These are phyloP conservation scores for Oreochromis grahami DNA, from an alignment of 2,797 vertebrate species.

Conservation along the genomic window DNA sequence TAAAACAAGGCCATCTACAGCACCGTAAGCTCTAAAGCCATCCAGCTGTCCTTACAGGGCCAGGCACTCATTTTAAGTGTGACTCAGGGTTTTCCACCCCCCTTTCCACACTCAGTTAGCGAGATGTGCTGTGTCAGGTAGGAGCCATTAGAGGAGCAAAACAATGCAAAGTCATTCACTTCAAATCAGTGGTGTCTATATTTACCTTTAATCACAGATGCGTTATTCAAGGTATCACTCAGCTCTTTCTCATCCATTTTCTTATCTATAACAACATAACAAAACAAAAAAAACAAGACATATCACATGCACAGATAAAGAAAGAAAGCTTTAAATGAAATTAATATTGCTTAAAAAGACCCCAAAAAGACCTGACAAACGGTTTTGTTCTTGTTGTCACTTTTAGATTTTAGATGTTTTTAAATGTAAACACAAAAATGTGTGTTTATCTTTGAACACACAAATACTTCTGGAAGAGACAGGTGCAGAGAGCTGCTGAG, in stretches of 20 bases:
- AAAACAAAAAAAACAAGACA: background rate
- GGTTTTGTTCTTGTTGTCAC: background rate
- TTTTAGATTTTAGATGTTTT: background rate
- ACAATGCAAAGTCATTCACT: slow-evolving; percentile 32
- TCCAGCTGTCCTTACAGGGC: slow-evolving; percentile 9
- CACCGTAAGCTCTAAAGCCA: slow-evolving; percentile 1
- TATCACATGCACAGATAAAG: background rate
- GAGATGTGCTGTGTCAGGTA: slow-evolving; percentile 4
- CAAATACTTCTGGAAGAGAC: background rate
- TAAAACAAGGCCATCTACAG: slow-evolving; percentile 51
- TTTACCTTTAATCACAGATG: slow-evolving; percentile 77
- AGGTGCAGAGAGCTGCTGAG: background rate
- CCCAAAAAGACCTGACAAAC: background rate
- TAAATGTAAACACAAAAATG: slow-evolving; percentile 31
- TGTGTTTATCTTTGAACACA: slow-evolving; percentile 12
- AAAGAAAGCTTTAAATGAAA: background rate
- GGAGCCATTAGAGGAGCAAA: background rate
- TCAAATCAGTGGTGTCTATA: background rate
- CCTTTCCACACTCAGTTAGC: background rate
- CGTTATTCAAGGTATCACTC: slow-evolving; percentile 72
- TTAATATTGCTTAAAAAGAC: background rate
- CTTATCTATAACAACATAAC: slow-evolving; percentile 42
- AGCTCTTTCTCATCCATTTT: slow-evolving; percentile 76
- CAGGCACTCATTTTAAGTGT: slow-evolving; percentile 18
- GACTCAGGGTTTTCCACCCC: slow-evolving; percentile 42